phyloP scores from a whole-genome alignment of 2,797 vertebrate species.

The Garrulus glandarius region DNA sequence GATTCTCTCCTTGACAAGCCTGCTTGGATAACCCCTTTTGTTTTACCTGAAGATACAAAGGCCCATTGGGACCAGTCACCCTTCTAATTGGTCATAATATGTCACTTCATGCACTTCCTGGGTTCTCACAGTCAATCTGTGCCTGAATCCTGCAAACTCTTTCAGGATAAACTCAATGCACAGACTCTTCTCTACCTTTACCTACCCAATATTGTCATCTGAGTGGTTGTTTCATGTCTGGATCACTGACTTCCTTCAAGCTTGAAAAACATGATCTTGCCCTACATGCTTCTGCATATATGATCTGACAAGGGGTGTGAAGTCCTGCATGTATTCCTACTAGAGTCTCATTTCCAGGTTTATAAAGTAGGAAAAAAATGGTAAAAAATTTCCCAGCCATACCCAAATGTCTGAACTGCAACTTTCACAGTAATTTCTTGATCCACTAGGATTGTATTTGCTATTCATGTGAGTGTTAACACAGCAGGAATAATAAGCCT shows the following conservation, averaged over 20 bases:
- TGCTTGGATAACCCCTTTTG: not conserved
- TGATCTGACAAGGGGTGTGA: fast-evolving
- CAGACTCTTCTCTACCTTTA: not conserved
- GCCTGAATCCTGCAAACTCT: not conserved
- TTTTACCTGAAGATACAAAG: not conserved
- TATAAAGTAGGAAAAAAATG: not conserved
- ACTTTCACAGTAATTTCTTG: not conserved
- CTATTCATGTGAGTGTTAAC: not conserved
- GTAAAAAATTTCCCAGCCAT: not conserved
- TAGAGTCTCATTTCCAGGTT: not conserved
- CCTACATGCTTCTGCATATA: not conserved
- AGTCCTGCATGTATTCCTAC: not conserved
- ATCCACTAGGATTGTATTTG: not conserved
- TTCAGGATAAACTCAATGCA: not conserved
- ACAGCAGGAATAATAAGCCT: not conserved
- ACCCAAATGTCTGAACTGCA: not conserved
- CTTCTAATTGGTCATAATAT: not conserved
- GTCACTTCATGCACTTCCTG: not conserved
- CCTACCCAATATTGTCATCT: not conserved
- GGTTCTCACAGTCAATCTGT: not conserved
- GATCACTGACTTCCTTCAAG: not conserved
- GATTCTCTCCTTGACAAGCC: not conserved
- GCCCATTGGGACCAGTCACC: not conserved
- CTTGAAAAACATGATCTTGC: not conserved
- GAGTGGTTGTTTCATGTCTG: not conserved